These are phyloP conservation scores for Cetoscarus ocellatus DNA, from an alignment of 2,797 vertebrate species.

Conservation along the genomic window DNA sequence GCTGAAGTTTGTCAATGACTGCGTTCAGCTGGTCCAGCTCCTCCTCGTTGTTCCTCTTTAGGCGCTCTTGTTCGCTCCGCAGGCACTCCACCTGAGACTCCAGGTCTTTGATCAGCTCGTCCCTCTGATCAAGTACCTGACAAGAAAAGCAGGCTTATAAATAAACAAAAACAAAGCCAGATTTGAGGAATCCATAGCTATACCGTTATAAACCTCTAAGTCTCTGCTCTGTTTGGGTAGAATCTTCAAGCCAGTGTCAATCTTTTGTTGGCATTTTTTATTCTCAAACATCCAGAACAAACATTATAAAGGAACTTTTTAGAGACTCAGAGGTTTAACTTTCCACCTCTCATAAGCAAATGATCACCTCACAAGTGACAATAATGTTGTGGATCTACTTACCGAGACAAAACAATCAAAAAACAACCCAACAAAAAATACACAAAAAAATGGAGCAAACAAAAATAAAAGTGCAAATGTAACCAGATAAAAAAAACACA, in stretches of 20 bases:
- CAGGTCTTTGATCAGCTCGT: constrained; percentile 88
- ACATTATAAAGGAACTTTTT: not conserved
- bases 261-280: not conserved
- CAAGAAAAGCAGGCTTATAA: constrained; percentile 22
- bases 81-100: constrained; percentile 92
- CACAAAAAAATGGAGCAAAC: constrained; percentile 37
- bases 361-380: constrained; percentile 63
- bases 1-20: constrained; percentile 95
- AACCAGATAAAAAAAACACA: constrained; percentile 53
- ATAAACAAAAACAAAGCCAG: not conserved
- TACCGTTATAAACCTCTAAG: constrained; percentile 64
- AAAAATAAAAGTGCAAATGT: constrained; percentile 40
- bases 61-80: constrained; percentile 89
- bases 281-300: not conserved
- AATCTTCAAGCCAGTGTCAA: constrained; percentile 5
- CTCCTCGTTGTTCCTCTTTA: constrained; percentile 89
- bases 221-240: constrained; percentile 24
- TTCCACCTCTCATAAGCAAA: constrained; percentile 63
- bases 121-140: constrained; percentile 88
- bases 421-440: constrained; percentile 34
- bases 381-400: constrained; percentile 60
- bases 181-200: constrained; percentile 10
- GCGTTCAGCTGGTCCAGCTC: constrained; percentile 93
- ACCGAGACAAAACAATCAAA: constrained; percentile 59
- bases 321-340: constrained; percentile 68